These are phyloP conservation scores for Nothobranchius kuhntae DNA, from an alignment of 2,113 vertebrate species.

Conservation along the genomic window DNA sequence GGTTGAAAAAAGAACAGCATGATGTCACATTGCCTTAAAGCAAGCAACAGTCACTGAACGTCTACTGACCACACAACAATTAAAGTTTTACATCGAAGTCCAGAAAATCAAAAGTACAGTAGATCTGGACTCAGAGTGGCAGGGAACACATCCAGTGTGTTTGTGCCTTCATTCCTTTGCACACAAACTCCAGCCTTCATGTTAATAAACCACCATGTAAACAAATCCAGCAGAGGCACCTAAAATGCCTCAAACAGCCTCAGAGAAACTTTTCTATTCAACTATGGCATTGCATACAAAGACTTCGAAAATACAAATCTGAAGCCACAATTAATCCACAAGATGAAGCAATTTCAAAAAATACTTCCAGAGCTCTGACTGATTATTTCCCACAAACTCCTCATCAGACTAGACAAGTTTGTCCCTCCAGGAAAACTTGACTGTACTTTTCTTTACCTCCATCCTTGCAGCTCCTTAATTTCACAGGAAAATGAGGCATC, in stretches of 20 bases:
- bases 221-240: slow-evolving; percentile 12
- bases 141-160: slow-evolving; percentile 3
- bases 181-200: slow-evolving; percentile 17
- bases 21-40: slow-evolving; percentile 36
- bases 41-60: slow-evolving; percentile 37
- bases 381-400: slow-evolving; percentile 24
- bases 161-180: slow-evolving; percentile 10
- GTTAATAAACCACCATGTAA: slow-evolving; percentile 25
- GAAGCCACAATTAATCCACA: slow-evolving; percentile 8
- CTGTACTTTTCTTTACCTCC: slow-evolving; percentile 46
- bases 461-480: slow-evolving; percentile 61
- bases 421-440: slow-evolving; percentile 19
- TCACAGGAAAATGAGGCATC: slow-evolving; percentile 69
- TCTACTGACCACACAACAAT: slow-evolving; percentile 23
- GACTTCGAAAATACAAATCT: slow-evolving; percentile 8
- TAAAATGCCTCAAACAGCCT: neutral
- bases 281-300: slow-evolving; percentile 9
- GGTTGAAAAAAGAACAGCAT: slow-evolving; percentile 29
- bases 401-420: slow-evolving; percentile 34
- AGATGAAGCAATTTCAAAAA: neutral
- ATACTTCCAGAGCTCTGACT: slow-evolving; percentile 13
- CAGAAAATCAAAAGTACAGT: slow-evolving; percentile 26
- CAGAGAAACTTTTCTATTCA: neutral
- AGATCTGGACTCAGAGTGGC: slow-evolving; percentile 10
- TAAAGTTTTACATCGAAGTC: slow-evolving; percentile 32